A percentile compares a stretch with the other conserved stretches of the same genome.
phyloP scores from a whole-genome alignment of 2,113 vertebrate species.

The Trogon surrucura region DNA sequence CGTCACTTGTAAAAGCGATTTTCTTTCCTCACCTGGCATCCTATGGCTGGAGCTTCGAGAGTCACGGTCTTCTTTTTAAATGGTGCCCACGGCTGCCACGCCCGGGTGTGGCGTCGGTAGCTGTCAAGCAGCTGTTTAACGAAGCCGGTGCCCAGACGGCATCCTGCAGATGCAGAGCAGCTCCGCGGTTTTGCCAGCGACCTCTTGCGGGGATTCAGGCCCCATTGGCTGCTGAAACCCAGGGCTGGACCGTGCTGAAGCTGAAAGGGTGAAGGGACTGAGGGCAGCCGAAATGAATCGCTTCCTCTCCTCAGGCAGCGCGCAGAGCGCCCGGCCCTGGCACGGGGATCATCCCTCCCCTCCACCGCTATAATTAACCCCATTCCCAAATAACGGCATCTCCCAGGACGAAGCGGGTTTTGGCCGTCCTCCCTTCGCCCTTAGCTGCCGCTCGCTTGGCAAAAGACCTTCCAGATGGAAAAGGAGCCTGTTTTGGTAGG shows the following conservation, averaged over 20 bases:
- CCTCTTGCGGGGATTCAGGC: not conserved
- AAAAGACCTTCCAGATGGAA: not conserved
- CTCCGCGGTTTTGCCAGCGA: not conserved
- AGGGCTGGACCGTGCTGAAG: not conserved
- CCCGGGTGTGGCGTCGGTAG: not conserved
- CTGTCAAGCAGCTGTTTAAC: rapidly evolving
- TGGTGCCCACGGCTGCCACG: too few species aligned
- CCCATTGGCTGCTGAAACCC: not conserved
- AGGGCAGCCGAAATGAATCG: not conserved
- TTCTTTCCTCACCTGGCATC: conserved; percentile 46
- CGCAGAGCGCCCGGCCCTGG: not conserved
- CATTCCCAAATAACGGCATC: not conserved
- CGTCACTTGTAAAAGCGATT: conserved; percentile 71
- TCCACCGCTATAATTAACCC: not conserved
- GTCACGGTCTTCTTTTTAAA: too few species aligned
- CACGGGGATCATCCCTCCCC: not conserved
- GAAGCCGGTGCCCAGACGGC: not conserved
- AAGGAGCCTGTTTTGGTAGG: not conserved
- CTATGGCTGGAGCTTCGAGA: not conserved
- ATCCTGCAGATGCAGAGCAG: not conserved
- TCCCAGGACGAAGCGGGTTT: not conserved
- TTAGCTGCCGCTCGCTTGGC: not conserved
- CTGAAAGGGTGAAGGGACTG: not conserved
- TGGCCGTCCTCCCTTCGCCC: not conserved
- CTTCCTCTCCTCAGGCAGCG: not conserved